These are phyloP conservation scores for Plagiodera versicolora DNA, from an alignment of 2,888 invertebrate species.

Conservation along the genomic window DNA sequence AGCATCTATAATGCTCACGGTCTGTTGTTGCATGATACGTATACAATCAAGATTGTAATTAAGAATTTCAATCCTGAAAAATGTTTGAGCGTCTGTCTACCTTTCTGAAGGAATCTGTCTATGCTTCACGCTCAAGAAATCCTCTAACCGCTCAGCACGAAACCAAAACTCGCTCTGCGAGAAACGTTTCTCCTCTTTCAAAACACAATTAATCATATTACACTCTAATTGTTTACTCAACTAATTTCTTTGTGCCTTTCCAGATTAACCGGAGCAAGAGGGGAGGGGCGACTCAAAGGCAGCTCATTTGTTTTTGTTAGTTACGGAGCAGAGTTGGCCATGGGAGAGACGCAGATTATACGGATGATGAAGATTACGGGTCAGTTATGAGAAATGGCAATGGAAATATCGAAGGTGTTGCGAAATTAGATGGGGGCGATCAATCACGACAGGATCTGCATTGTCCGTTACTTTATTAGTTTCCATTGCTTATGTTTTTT, in stretches of 20 bases:
- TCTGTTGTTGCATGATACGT: too few species aligned
- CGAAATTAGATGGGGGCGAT: conserved; percentile 5
- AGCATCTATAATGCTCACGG: too few species aligned
- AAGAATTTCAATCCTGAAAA: too few species aligned
- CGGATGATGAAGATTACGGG: conserved; percentile 14
- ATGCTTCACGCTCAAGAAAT: conserved; percentile 9
- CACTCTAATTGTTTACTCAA: conserved; percentile 42
- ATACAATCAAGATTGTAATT: too few species aligned
- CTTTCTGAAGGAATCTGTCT: not conserved
- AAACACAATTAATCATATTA: conserved; percentile 43
- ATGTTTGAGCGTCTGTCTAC: not conserved
- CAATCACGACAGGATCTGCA: not conserved
- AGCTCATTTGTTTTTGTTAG: conserved; percentile 45
- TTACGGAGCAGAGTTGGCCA: conserved; percentile 39
- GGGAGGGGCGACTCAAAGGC: conserved; percentile 30
- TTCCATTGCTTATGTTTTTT: too few species aligned
- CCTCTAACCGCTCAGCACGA: conserved; percentile 11
- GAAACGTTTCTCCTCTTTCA: conserved; percentile 23
- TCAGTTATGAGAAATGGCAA: conserved; percentile 3
- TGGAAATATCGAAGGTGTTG: conserved; percentile 10
- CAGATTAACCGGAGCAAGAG: conserved; percentile 33
- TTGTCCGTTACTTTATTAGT: too few species aligned
- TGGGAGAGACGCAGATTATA: conserved; percentile 31
- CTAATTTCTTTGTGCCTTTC: conserved; percentile 42
- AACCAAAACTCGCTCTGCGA: conserved; percentile 6